Evolutionary conservation across 2,888 invertebrate species (phyloP), one percentile per base, ranked within the genome.

Genomic region (Hirtodrosophila histrioides): DNA sequence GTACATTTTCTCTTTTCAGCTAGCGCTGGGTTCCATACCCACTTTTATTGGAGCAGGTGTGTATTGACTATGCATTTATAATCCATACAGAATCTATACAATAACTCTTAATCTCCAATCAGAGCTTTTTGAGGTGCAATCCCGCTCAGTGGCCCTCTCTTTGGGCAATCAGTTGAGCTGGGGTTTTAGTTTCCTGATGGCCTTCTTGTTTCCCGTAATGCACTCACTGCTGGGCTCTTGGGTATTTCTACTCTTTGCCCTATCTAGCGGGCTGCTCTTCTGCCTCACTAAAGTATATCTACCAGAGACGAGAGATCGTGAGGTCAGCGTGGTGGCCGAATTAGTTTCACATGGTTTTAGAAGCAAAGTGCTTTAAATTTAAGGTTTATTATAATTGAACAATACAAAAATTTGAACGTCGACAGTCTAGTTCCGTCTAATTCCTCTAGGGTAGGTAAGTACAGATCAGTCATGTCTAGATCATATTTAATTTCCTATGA

Each of bases 241-340:
- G 77, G 50, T 78, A 10, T 78, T 80, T 11, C 29, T 80, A 8
- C 0, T 74, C 0, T 80, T 80, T 48, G 54, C 80, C 48, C 5
- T 44, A 3, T 77, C 65, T 7, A 63, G 63, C 17, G 6, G n/a
- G 0, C 36, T 85, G 29, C 68, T 91, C 2, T 90, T 89, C 40
- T 17, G 88, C 17, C 62, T 90, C 89, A 92, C 67, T 80, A 95
- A 95, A 80, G 88, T 93, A 29, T 96, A 95, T 89, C 92, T 96
- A 83, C 96, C 96, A 0, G 96, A 96, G 91, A 96, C 96, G 0
- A 93, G 94, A 63, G 95, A 95, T 10, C 93, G 92, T 71, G 93
- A 94, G 62, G 93, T 95, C 0, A 90, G 92, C 1, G 94, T 95
- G 69, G 93, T 96, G 29, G 93, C 94, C 3, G 48, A 49, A 4